Conservation (phyloP, 2,797 vertebrate species). For the Macropus fuliginosus region DNA sequence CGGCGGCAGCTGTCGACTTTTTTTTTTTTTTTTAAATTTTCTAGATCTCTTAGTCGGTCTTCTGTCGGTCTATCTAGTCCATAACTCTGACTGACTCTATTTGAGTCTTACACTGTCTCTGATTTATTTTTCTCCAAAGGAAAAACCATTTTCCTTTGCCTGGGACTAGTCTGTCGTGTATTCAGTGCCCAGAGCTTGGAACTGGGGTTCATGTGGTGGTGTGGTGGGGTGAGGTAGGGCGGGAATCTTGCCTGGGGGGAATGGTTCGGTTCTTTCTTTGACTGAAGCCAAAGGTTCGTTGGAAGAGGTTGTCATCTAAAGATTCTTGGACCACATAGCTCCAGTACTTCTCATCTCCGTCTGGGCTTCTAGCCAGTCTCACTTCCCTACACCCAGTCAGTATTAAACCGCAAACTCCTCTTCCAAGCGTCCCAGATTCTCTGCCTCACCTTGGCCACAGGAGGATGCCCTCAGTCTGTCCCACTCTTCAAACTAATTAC, state of each 20-base stretch:
- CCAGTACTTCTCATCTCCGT: not conserved
- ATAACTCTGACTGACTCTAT: not conserved
- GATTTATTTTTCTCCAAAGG: not conserved
- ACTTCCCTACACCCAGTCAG: not conserved
- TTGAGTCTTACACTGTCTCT: not conserved
- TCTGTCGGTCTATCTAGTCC: not conserved
- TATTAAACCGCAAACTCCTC: not conserved
- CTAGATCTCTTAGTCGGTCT: not conserved
- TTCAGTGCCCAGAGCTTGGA: not conserved
- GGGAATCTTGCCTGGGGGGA: not conserved
- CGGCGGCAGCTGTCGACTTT: not conserved
- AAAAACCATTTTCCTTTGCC: not conserved
- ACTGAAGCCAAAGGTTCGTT: not conserved
- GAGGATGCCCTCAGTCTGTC: not conserved
- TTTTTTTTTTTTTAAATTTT: not conserved
- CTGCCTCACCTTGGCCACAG: not conserved
- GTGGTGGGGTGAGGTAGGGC: not conserved
- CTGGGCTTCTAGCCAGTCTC: not conserved
- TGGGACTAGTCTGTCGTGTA: not conserved
- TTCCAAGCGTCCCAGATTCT: not conserved
- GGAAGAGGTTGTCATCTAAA: not conserved
- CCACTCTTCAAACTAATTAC: not conserved
- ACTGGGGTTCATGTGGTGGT: not conserved
- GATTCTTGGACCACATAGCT: not conserved
- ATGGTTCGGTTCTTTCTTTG: not conserved